Base-by-base conservation (phyloP, 2,113 vertebrate species). In the Aphelocoma coerulescens region DNA sequence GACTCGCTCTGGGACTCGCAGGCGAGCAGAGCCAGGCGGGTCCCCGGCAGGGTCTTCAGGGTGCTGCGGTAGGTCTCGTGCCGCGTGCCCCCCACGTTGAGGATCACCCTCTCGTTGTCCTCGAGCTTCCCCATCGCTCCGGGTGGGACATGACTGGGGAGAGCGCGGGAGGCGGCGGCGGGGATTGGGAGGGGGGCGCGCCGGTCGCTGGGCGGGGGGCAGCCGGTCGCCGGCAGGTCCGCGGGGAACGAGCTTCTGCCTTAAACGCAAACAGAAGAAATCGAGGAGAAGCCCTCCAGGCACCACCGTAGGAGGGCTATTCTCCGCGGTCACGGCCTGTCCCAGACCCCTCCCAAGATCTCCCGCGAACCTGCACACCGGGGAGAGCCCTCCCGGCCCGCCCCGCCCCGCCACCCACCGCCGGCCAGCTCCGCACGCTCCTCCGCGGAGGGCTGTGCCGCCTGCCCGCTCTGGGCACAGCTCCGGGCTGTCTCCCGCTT, bases 41-140 rank as follows among this genome's bases (percentile, higher is more conserved):
- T 99, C 69, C 99, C 99, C 37, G 99, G 99, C 92, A 99, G 97
- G n/a, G 99, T 99, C 98, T 98, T 99, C 91, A 99, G 98, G 77
- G 99, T 99, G 98, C 97, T 99, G 78, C 99, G 98, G 98, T 99
- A 99, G 92, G 99, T 99, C 77, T 99, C 99, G 98, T 99, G 99
- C 92, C 99, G 97, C 93, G 99, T 99, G 78, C 99, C 99, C 71
- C 99, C 99, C 89, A 99, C 99, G 96, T 99, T 99, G 98, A 99
- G 99, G 98, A 99, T 99, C 98, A 99, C 99, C 98, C 99, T 99
- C 99, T 99, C 99, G 98, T 98, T 99, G 97, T 98, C 99, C 97
- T 99, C 99, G 98, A 99, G 99, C 98, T 99, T 99, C 96, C 99
- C 99, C 99, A 99, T 99, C 97, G 98, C 99, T 98, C 98, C 96